A percentile compares a stretch with the other conserved stretches of the same genome.
phyloP scores from a whole-genome alignment of 2,888 invertebrate species.

The Ectobius pallidus region DNA sequence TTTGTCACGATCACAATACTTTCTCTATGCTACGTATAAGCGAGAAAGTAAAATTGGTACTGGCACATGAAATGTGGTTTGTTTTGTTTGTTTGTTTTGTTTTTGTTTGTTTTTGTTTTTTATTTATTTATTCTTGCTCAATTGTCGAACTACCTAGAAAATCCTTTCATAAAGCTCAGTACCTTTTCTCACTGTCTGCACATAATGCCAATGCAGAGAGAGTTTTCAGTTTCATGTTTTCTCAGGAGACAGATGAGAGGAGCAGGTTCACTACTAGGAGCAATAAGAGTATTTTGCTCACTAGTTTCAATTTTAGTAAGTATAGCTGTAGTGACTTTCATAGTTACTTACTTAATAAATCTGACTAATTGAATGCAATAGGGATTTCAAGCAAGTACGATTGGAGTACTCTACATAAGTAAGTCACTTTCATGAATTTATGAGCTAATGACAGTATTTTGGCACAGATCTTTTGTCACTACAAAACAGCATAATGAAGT shows the following conservation, averaged over 20 bases:
- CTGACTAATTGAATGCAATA: not conserved
- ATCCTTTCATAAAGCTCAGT: not conserved
- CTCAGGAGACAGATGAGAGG: not conserved
- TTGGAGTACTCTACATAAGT: not conserved
- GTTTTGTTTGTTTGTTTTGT: not conserved
- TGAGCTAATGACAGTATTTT: not conserved
- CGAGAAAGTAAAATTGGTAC: too few species aligned
- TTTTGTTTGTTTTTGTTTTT: not conserved
- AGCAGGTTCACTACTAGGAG: not conserved
- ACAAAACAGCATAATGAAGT: not conserved
- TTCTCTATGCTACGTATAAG: too few species aligned
- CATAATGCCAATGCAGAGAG: too few species aligned
- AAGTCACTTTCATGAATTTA: not conserved
- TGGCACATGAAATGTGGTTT: too few species aligned
- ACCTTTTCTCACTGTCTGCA: not conserved
- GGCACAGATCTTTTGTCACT: not conserved
- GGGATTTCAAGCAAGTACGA: not conserved
- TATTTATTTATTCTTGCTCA: not conserved
- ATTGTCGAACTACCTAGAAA: not conserved
- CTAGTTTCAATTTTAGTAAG: not conserved
- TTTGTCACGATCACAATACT: too few species aligned
- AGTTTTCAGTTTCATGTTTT: not conserved
- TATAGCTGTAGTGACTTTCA: too few species aligned
- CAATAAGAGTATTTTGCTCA: constrained; percentile 4
- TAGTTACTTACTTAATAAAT: not conserved